phyloP scores from a whole-genome alignment of 2,113 vertebrate species.

The Tachycineta bicolor region DNA sequence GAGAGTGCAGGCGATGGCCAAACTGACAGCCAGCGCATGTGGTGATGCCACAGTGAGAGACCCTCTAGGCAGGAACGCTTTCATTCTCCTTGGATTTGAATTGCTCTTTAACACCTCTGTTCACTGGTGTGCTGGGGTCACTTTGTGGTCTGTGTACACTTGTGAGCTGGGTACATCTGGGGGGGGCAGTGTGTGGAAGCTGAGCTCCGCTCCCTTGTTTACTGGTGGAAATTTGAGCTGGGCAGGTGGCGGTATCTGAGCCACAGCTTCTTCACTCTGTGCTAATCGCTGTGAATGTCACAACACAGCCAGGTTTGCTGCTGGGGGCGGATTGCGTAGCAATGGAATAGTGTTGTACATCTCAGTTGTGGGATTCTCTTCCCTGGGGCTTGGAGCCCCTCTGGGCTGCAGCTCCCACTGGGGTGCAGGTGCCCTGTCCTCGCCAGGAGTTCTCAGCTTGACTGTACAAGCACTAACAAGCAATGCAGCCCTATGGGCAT shows the following conservation, averaged over 20 bases:
- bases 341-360: background rate
- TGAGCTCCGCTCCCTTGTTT: background rate
- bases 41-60: background rate
- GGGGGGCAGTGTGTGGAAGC: rapidly evolving
- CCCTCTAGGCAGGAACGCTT: background rate
- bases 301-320: background rate
- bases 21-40: rapidly evolving
- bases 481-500: background rate
- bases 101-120: background rate
- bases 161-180: rapidly evolving
- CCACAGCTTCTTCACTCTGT: background rate
- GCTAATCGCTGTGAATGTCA: slow-evolving; percentile 56
- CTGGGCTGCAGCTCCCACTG: background rate
- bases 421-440: rapidly evolving
- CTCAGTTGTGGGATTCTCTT: background rate
- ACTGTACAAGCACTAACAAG: rapidly evolving
- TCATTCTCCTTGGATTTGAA: background rate
- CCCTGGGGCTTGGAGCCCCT: background rate
- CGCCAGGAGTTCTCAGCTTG: background rate
- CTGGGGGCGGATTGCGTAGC: background rate
- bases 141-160: rapidly evolving
- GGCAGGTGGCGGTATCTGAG: background rate
- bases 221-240: background rate
- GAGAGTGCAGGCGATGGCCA: background rate
- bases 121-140: background rate